Percentiles rank a stretch among this genome's conserved stretches.
Evolutionary conservation across 2,113 vertebrate genomes (phyloP).

Genomic region (Picathartes gymnocephalus): DNA sequence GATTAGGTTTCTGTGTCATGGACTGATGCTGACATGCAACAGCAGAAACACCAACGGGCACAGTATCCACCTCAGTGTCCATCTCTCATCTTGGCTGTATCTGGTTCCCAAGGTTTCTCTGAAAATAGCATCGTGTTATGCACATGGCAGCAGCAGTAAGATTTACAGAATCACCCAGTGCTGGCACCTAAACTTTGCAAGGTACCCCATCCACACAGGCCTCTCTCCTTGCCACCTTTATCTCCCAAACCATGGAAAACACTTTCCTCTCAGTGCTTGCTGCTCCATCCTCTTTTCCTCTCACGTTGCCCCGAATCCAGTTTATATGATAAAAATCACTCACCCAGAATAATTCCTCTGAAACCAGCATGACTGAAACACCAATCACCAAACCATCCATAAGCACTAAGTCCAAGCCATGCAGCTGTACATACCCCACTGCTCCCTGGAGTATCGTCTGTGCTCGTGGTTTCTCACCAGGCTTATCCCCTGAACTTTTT

Average conservation of each 20-base stretch:
- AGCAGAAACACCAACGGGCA: not conserved
- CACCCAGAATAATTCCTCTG: not conserved
- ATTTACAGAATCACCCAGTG: not conserved
- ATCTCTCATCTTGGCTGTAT: not conserved
- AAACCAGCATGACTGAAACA: not conserved
- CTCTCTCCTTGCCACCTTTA: not conserved
- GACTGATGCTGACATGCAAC: not conserved
- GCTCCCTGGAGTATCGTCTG: not conserved
- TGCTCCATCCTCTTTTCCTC: not conserved
- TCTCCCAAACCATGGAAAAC: not conserved
- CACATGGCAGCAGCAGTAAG: rapidly evolving
- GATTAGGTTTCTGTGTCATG: not conserved
- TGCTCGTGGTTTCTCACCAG: not conserved
- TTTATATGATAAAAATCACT: not conserved
- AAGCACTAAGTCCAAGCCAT: not conserved
- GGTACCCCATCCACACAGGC: not conserved
- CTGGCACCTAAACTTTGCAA: not conserved
- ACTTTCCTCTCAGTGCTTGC: not conserved
- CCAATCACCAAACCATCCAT: not conserved
- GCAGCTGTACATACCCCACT: not conserved
- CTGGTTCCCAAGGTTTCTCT: not conserved
- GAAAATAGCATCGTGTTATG: rapidly evolving
- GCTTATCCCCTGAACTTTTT: not conserved
- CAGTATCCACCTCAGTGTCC: rapidly evolving
- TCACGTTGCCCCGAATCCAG: not conserved